These are phyloP conservation scores for Rhinatrema bivittatum DNA, from an alignment of 2,797 vertebrate genomes.

Conservation along the genomic window DNA sequence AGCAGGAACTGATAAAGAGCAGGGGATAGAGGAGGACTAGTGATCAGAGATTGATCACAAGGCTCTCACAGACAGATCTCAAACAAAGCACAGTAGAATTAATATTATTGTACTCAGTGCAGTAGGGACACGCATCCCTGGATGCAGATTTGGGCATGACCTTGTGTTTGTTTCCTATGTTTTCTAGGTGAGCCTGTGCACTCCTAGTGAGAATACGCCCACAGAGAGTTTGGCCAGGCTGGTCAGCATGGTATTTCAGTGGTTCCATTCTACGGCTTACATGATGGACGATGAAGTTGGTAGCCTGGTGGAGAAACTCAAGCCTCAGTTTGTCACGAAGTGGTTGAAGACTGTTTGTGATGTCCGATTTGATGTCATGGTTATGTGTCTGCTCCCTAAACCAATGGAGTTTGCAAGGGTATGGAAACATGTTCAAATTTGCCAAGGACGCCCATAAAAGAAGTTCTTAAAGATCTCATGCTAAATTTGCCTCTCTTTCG, in stretches of 20 bases:
- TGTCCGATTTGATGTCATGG: slow-evolving; percentile 97
- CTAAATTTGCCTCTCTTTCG: no score
- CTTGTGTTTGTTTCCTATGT: slow-evolving; percentile 1
- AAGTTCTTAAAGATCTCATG: no score
- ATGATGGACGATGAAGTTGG: slow-evolving; percentile 99
- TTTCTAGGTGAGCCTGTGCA: slow-evolving; percentile 89
- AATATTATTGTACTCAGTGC: no score
- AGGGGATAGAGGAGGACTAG: no score
- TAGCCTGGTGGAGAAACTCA: slow-evolving; percentile 94
- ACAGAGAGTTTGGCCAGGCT: slow-evolving; percentile 92
- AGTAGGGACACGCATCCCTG: no score
- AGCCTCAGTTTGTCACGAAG: slow-evolving; percentile 97
- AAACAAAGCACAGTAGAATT: no score
- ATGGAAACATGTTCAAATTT: slow-evolving; percentile 26
- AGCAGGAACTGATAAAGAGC: no score
- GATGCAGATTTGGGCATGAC: no score
- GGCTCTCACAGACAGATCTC: no score
- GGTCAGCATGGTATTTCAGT: slow-evolving; percentile 98
- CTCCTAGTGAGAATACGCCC: slow-evolving; percentile 95
- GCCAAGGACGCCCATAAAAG: neutral
- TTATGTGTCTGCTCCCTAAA: slow-evolving; percentile 97
- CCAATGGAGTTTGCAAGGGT: slow-evolving; percentile 97
- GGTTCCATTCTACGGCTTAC: slow-evolving; percentile 97
- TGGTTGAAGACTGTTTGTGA: slow-evolving; percentile 97
- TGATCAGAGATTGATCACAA: no score